Evolutionary conservation across 2,797 vertebrate species (phyloP).

Genomic region (Harpagifer antarcticus): DNA sequence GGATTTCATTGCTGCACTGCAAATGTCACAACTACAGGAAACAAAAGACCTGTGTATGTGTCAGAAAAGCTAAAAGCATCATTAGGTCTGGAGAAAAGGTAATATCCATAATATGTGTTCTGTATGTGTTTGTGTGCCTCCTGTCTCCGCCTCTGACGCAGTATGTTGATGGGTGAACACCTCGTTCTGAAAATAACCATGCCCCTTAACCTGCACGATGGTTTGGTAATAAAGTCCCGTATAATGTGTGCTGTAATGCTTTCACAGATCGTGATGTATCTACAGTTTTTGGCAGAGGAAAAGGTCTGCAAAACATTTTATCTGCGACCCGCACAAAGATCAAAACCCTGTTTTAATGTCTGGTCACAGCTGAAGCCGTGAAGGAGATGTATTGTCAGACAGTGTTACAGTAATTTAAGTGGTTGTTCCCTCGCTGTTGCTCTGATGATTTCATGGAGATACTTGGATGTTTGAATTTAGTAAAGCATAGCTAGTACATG

Average conservation of each 20-base stretch:
- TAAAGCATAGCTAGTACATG: background rate
- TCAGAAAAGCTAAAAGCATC: background rate
- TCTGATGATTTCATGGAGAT: background rate
- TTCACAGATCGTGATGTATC: constrained; percentile 28
- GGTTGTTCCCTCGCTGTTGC: background rate
- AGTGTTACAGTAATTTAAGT: background rate
- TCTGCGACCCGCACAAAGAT: constrained; percentile 1
- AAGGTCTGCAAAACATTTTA: constrained; percentile 7
- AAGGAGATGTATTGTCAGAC: constrained; percentile 5
- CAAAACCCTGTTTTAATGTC: constrained; percentile 6
- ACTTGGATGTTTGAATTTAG: background rate
- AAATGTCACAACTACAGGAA: background rate
- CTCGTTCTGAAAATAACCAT: constrained; percentile 35
- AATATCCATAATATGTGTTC: background rate
- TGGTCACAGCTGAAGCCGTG: constrained; percentile 5
- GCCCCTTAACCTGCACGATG: constrained; percentile 38
- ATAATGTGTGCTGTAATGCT: constrained; percentile 23
- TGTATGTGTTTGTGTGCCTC: background rate
- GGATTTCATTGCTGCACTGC: background rate
- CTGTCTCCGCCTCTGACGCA: background rate
- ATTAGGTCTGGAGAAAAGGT: background rate
- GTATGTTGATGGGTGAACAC: constrained; percentile 11
- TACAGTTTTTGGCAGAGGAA: constrained; percentile 10
- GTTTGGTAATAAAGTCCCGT: constrained; percentile 15
- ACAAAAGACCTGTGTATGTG: background rate